These are phyloP conservation scores for Gari tellinella DNA, from an alignment of 2,888 invertebrate genomes.

Conservation along the genomic window DNA sequence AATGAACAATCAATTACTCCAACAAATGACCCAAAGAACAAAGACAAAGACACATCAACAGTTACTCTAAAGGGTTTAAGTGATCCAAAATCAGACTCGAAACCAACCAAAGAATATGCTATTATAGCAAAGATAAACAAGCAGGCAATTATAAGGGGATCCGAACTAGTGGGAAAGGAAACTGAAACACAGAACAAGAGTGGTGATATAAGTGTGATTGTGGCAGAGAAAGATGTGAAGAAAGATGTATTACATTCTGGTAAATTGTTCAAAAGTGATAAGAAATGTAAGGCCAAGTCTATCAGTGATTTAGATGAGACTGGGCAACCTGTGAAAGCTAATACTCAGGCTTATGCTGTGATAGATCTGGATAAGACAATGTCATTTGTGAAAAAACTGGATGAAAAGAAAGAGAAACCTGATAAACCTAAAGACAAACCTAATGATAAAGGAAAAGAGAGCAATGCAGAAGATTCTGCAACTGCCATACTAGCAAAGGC, in stretches of 20 bases:
- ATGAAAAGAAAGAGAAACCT: neutral
- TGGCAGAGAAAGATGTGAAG: neutral
- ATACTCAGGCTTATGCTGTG: slow-evolving; percentile 43
- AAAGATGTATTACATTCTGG: neutral
- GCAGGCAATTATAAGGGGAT: slow-evolving; percentile 46
- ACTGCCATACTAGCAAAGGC: neutral
- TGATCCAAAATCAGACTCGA: too few relatives aligned
- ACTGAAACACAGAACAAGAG: slow-evolving; percentile 7
- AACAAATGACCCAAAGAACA: too few relatives aligned
- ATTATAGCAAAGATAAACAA: slow-evolving; percentile 52
- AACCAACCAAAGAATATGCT: slow-evolving; percentile 44
- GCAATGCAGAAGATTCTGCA: slow-evolving; percentile 10
- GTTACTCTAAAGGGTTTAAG: too few relatives aligned
- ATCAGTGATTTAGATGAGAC: neutral
- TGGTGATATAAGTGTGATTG: neutral
- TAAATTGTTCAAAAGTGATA: neutral
- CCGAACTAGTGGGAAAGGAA: slow-evolving; percentile 41
- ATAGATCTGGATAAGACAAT: slow-evolving; percentile 41
- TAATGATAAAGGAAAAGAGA: slow-evolving; percentile 4
- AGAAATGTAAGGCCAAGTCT: neutral
- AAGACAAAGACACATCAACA: too few relatives aligned
- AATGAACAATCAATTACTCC: too few relatives aligned
- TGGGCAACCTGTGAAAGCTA: slow-evolving; percentile 8
- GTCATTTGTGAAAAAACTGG: slow-evolving; percentile 26
- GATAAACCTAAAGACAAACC: neutral